phyloP scores from a whole-genome alignment of 2,797 vertebrate species.

The Numenius phaeopus region DNA sequence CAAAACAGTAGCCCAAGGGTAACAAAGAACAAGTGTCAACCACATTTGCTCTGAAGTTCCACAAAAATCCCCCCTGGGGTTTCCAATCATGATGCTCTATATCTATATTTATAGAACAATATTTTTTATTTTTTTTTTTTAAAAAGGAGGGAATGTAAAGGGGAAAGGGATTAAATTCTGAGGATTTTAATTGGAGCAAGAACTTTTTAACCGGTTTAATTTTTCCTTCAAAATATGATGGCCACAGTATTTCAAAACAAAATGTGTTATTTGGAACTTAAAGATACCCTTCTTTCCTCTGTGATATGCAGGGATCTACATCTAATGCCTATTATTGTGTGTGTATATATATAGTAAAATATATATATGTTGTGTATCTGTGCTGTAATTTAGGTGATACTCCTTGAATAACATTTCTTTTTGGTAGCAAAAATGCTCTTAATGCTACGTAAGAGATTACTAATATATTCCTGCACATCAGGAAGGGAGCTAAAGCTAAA shows the following conservation, averaged over 20 bases:
- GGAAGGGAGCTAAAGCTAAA: background rate
- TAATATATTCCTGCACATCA: background rate
- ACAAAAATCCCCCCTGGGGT: slow-evolving; percentile 66
- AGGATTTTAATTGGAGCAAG: background rate
- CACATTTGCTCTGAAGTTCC: slow-evolving; percentile 72
- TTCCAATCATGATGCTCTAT: slow-evolving; percentile 59
- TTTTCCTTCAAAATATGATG: background rate
- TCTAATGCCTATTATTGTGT: background rate
- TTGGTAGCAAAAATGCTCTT: background rate
- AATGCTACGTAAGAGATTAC: background rate
- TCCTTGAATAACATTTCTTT: background rate
- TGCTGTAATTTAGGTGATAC: background rate
- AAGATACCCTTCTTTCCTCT: background rate
- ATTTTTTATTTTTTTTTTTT: background rate
- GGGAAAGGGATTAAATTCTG: background rate
- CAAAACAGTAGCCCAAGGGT: slow-evolving; percentile 79
- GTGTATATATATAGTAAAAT: no score
- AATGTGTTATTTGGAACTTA: background rate
- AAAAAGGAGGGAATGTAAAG: background rate
- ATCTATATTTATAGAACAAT: slow-evolving; percentile 56
- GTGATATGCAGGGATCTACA: background rate
- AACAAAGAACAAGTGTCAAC: slow-evolving; percentile 79
- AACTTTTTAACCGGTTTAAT: background rate
- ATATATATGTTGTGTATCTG: background rate
- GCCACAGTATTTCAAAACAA: background rate